Conservation (phyloP, 2,797 vertebrate species). For the Enteromius treurensis region DNA sequence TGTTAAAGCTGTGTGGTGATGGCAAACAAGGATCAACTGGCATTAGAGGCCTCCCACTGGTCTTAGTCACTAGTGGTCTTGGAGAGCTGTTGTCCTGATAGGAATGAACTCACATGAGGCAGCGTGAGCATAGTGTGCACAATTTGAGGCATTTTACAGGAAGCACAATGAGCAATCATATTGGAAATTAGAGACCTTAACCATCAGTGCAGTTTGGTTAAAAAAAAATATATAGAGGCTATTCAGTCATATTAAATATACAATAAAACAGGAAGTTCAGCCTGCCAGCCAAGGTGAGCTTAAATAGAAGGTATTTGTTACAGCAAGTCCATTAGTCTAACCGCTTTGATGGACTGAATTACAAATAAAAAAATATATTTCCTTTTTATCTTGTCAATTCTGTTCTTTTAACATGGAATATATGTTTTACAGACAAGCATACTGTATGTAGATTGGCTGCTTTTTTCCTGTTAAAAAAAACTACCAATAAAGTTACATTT, state of each 20-base stretch:
- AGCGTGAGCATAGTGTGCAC: not conserved
- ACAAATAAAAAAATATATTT: not conserved
- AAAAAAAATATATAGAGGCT: conserved; percentile 8
- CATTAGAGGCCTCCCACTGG: not conserved
- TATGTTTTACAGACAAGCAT: not conserved
- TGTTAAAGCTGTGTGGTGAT: not conserved
- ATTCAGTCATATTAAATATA: conserved; percentile 1
- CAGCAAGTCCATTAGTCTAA: not conserved
- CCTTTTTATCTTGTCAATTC: not conserved
- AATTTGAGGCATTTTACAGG: conserved; percentile 1
- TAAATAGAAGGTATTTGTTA: conserved; percentile 5
- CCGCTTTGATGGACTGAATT: not conserved
- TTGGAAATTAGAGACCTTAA: conserved; percentile 19
- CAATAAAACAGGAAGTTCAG: not conserved
- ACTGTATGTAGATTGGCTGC: not conserved
- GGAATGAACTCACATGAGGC: not conserved
- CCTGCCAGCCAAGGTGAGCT: conserved; percentile 10
- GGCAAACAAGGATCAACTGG: not conserved
- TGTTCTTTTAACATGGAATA: not conserved
- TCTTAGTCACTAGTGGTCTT: not conserved
- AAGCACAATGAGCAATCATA: conserved; percentile 27
- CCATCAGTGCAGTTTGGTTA: not conserved
- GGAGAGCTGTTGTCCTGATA: conserved; percentile 4
- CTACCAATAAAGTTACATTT: not conserved
- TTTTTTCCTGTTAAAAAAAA: not conserved